These are phyloP conservation scores for Florisuga fusca DNA, from an alignment of 2,797 vertebrate species.

Conservation along the genomic window DNA sequence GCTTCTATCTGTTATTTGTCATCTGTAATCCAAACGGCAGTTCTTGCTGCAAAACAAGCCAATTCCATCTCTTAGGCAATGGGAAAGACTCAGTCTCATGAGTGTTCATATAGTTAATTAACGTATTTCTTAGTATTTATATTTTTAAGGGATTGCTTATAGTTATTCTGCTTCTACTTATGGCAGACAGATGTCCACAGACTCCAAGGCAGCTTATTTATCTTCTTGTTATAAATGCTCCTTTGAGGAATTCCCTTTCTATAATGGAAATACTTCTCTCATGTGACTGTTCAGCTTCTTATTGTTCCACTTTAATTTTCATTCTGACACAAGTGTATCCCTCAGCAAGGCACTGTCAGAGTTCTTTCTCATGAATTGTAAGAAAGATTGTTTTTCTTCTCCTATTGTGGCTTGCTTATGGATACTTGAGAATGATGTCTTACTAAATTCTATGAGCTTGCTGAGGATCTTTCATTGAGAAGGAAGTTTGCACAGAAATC, in stretches of 20 bases:
- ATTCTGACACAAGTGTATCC: not conserved
- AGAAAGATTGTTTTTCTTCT: not conserved
- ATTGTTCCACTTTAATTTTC: not conserved
- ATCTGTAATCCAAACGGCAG: conserved; percentile 31
- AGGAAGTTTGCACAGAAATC: not conserved
- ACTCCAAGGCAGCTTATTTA: not conserved
- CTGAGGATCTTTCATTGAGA: not conserved
- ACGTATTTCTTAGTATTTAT: conserved; percentile 8
- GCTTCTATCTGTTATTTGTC: conserved; percentile 54
- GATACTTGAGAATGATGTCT: not conserved
- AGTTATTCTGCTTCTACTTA: not conserved
- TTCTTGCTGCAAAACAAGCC: conserved; percentile 4
- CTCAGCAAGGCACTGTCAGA: not conserved
- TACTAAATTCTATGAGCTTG: not conserved
- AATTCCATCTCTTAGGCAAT: conserved; percentile 28
- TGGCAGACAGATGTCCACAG: not conserved
- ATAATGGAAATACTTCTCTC: not conserved
- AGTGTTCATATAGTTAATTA: conserved; percentile 26
- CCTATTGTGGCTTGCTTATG: not conserved
- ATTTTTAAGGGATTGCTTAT: conserved; percentile 17
- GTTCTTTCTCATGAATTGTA: not conserved
- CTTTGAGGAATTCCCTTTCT: not conserved
- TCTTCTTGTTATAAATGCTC: not conserved
- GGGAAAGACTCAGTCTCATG: not conserved
- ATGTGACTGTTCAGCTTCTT: not conserved